Evolutionary conservation across 2,113 vertebrate species (phyloP).

Genomic region (Ophiodon elongatus): DNA sequence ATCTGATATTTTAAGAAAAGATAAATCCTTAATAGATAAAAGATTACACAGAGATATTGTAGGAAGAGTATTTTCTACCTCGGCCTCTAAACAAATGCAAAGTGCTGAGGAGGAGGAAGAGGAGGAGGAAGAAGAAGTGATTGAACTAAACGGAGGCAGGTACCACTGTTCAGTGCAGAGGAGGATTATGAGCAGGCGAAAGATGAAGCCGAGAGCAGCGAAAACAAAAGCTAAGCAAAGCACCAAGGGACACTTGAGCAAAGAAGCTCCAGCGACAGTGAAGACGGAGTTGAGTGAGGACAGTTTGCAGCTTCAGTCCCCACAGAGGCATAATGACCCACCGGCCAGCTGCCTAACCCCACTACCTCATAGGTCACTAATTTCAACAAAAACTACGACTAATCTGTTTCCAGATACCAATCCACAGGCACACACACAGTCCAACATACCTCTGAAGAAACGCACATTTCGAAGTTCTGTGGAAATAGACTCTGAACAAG

Average conservation of each 20-base stretch:
- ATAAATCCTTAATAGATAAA: constrained; percentile 47
- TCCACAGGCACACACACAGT: constrained; percentile 75
- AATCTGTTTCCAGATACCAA: constrained; percentile 60
- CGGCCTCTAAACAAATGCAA: constrained; percentile 21
- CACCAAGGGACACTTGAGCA: constrained; percentile 16
- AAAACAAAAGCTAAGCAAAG: constrained; percentile 56
- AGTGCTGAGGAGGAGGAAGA: constrained; percentile 25
- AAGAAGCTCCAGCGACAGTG: background rate
- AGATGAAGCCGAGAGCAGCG: constrained; percentile 32
- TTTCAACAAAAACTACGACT: constrained; percentile 37
- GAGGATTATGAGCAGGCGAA: constrained; percentile 38
- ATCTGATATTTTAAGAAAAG: constrained; percentile 79
- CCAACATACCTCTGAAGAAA: constrained; percentile 87
- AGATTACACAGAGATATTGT: constrained; percentile 26
- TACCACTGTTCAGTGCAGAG: background rate
- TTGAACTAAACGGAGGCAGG: constrained; percentile 48
- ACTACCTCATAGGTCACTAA: constrained; percentile 67
- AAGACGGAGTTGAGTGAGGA: constrained; percentile 23
- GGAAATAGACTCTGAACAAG: constrained; percentile 71
- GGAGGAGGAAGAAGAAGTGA: constrained; percentile 22
- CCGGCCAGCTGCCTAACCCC: constrained; percentile 41
- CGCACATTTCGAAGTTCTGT: constrained; percentile 82
- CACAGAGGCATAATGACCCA: constrained; percentile 26
- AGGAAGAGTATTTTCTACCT: constrained; percentile 20
- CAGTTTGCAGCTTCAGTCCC: constrained; percentile 7